Base-by-base conservation (phyloP, 2,888 invertebrate species). In the Nysson spinosus region DNA sequence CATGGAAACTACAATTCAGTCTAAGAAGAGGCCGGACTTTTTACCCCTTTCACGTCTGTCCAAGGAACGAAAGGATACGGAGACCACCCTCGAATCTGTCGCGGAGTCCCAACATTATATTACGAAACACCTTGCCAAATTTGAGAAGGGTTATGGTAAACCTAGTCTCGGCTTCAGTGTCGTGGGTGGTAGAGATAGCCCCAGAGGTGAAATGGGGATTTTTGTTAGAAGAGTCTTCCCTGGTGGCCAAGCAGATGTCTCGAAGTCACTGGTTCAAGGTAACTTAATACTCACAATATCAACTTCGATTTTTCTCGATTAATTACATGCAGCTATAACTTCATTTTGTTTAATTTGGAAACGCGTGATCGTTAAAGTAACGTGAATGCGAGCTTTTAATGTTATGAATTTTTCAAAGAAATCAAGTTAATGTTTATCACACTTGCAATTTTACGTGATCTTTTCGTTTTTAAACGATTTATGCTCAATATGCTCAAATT, bases 141-240 rank as follows among this genome's bases (percentile, higher is more conserved):
- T 88, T 49, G 88, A 89, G 77, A 91, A 91, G 80, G 91, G 91
- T 0, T 87, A 88, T 5, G 89, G 90, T 19, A 89, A 89, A 56
- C 91, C 90, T 61, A 90, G 90, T 24, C 86, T 91, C 1, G 91
- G 91, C 0, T 91, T 92, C 84, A 91, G 91, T 68, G 90, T 91
- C 47, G 91, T 91, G 12, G 92, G 91, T 1, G 92, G 91, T 3
- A 87, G 88, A 40, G 91, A 91, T 79, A 90, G 91, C 5, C 89
- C 90, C 1, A 88, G 89, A 26, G 91, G 91, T 6, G 89, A 88
- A 68, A 90, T 91, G 88, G 91, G 91, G n/a, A 91, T 92, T 72
- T 91, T 89, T 79, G 90, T 91, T 39, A 89, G 91, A 70, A 88
- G 91, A 34, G 89, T 92, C 50, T 90, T 91, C 69, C 89, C 90